Evolutionary conservation across 2,113 vertebrate genomes (phyloP).

Genomic region (Macrotis lagotis): DNA sequence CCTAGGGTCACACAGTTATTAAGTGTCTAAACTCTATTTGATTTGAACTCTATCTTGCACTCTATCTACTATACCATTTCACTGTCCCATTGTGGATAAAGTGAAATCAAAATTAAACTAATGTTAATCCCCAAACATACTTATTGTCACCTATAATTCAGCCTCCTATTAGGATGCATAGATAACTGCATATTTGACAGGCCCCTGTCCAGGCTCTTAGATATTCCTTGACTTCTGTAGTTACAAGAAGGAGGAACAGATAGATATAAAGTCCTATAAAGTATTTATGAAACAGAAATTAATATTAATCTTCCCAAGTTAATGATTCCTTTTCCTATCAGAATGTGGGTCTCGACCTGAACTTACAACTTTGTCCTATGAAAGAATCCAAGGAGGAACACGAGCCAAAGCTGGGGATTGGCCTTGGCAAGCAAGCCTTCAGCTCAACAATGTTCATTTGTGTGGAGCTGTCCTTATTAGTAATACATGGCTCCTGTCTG

Average conservation of each 20-base stretch:
- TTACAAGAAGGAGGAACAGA: background rate
- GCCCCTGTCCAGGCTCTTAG: too few species aligned
- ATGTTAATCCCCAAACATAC: background rate
- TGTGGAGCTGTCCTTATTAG: conserved; percentile 89
- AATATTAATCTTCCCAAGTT: background rate
- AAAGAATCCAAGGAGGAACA: conserved; percentile 80
- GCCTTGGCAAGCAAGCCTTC: conserved; percentile 93
- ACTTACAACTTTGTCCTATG: conserved; percentile 71
- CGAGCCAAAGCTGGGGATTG: conserved; percentile 85
- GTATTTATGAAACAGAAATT: background rate
- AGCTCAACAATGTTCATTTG: conserved; percentile 79
- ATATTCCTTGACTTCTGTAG: background rate
- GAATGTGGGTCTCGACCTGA: conserved; percentile 83
- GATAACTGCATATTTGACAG: background rate
- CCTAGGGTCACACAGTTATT: background rate
- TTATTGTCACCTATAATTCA: background rate
- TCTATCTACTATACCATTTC: background rate
- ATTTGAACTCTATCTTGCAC: background rate
- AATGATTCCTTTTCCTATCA: conserved; percentile 61
- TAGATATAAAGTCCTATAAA: background rate
- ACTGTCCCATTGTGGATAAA: background rate
- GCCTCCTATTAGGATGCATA: background rate
- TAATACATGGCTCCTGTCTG: conserved; percentile 87
- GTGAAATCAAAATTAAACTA: background rate
- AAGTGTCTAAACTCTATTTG: background rate